Evolutionary conservation across 2,797 vertebrate genomes (phyloP).

Genomic region (Phaenicophaeus curvirostris): DNA sequence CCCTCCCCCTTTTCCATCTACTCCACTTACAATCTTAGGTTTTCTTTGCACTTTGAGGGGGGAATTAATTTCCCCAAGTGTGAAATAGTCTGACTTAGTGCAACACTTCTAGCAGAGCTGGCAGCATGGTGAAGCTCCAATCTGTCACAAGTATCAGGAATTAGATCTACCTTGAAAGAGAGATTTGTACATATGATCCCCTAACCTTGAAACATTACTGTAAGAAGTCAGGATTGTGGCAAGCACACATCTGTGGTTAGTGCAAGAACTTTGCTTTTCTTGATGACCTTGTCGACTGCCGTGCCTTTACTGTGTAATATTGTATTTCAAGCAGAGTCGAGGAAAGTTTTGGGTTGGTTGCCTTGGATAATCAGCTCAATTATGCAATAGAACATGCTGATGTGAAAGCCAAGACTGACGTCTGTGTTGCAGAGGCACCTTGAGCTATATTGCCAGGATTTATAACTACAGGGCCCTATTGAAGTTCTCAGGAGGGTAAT

Average conservation of each 20-base stretch:
- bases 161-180: conserved; percentile 20
- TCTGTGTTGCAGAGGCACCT: not conserved
- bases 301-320: not conserved
- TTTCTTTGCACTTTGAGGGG: not conserved
- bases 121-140: not conserved
- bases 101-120: not conserved
- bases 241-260: not conserved
- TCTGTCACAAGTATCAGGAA: not conserved
- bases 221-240: not conserved
- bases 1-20: not conserved
- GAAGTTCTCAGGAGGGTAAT: conserved; percentile 28
- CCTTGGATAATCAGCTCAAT: conserved; percentile 12
- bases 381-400: not conserved
- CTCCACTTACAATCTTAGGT: not conserved
- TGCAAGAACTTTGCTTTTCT: not conserved
- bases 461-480: conserved; percentile 19
- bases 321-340: conserved; percentile 34
- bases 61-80: not conserved
- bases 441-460: conserved; percentile 9
- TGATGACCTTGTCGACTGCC: not conserved
- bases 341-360: conserved; percentile 24
- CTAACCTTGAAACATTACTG: fast-evolving
- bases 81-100: not conserved
- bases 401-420: not conserved
- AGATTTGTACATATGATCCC: not conserved